Evolutionary conservation across 1,140 invertebrate species (phyloP), one percentile per base, ranked within the genome.

Genomic region (Grapholita molesta): DNA sequence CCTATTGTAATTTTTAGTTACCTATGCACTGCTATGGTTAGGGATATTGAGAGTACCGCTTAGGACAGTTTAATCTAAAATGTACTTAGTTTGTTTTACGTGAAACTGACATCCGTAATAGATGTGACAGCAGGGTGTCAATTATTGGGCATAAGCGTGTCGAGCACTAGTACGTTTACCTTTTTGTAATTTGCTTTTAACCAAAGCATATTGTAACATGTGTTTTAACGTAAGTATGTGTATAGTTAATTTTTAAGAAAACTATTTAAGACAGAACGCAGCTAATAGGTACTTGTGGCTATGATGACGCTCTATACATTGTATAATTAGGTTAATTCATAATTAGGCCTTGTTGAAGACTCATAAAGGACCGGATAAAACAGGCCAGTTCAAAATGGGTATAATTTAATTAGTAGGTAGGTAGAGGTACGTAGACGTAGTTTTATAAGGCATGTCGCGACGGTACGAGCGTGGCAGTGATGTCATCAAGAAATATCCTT

Each of bases 331-430:
- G 55, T 61, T 28, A 61, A 61, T 18, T 61, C 55, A 15, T 61
- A 61, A 61, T 28, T 61, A 15, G 24, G 25, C 25, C 55, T 61
- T 28, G 25, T 61, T 61, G 55, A 28, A 61, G 28, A 28, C 55
- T 28, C 21, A n/a, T 25, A 5, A 28, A n/a, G 7, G n/a, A 30
- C n/a, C 24, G 24, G n/a, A 25, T n/a, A 28, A 61, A 15, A 30
- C 25, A 25, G 55, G 25, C 9, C 55, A 30, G 11, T 61, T 32
- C 24, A 28, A 28, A 61, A 61, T 61, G n/a, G 24, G 25, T 28
- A 61, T 61, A 61, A 61, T 61, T 61, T 30, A 61, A 61, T 61
- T 61, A 28, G 55, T 52, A 52, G 9, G 42, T 52, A 52, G 9
- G n/a, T n/a, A n/a, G n/a, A n/a, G n/a, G n/a, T 28, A 57, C 55